Base-by-base conservation (phyloP, 2,888 invertebrate species). In the Cremastobaeus sp. region DNA sequence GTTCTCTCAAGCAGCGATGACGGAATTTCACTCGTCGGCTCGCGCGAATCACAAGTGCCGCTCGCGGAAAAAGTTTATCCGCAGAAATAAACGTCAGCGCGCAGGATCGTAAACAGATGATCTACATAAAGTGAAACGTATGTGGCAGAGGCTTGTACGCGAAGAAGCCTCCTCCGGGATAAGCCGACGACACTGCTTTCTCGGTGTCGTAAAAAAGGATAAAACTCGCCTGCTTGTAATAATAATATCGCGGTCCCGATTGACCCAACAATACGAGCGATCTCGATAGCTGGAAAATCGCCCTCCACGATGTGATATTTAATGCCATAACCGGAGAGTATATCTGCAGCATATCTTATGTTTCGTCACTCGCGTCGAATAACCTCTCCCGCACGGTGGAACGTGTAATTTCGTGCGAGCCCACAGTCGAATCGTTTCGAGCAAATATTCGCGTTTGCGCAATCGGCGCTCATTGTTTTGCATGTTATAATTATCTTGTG, bases 401-500 rank as follows among this genome's bases (percentile, higher is more conserved):
- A 52, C 52, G 11, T 69, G 59, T 59, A 57, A 57, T 68, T 68
- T 59, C 30, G 32, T 21, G 54, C 21, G 35, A 35, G 52, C 25
- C 14, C 34, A 35, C 18, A 28, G 37, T 57, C 30, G 34, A 55
- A 62, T 62, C 32, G 41, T 55, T 48, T 47, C 55, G 48, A 60
- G 54, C 21, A 45, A 60, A 60, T 52, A 59, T 60, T 60, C 43
- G 41, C 39, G 50, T 50, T 68, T 68, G 47, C 57, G 66, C 41
- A 68, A 68, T 68, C 32, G 0, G 11, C 69, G 32, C 39, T 57
- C 39, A 54, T 69, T 70, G 70, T 62, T 68, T 68, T 43, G 35
- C 20, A 59, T 43, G 62, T 70, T 62, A 62, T 62, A 70, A 70
- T 70, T 70, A 70, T 55, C 54, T 25, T 34, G 47, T 39, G 60